Percentiles rank a stretch among this genome's conserved stretches.
These are phyloP conservation scores for Pelagia noctiluca DNA, from an alignment of 30 jellyfish, hydroid and myxozoan species.

Conservation along the genomic window DNA sequence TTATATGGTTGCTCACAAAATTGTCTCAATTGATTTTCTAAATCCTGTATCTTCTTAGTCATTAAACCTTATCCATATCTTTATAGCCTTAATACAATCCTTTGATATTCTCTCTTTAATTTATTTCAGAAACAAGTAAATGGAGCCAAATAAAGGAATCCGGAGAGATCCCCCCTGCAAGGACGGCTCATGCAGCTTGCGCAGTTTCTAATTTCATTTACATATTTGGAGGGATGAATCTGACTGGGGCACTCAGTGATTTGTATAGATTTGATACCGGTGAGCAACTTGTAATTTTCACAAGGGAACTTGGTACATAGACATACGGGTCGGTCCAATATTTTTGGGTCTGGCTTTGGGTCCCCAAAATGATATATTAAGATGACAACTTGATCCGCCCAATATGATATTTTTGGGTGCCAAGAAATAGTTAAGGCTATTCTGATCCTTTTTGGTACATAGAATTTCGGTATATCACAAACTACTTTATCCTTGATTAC, in stretches of 20 bases:
- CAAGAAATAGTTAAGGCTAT: background rate
- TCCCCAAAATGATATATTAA: background rate
- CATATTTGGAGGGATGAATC: slow-evolving; percentile 81
- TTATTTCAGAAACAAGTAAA: slow-evolving; percentile 31
- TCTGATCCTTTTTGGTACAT: no score
- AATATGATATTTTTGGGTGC: background rate
- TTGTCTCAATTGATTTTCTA: background rate
- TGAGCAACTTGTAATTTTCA: background rate
- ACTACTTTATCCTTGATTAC: no score
- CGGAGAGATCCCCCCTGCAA: slow-evolving; percentile 66
- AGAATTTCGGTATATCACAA: no score
- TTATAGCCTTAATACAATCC: background rate
- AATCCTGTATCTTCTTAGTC: background rate
- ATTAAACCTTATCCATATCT: no score
- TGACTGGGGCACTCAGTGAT: slow-evolving; percentile 70
- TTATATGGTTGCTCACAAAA: background rate
- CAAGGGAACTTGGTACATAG: background rate
- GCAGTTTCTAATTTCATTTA: slow-evolving; percentile 34
- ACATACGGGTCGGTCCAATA: background rate
- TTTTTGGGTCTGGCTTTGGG: background rate
- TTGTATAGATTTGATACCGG: slow-evolving; percentile 54
- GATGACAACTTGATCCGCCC: background rate
- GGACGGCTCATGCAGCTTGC: slow-evolving; percentile 83
- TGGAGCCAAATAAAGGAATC: slow-evolving; percentile 65
- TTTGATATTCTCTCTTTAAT: background rate